A percentile compares a stretch with the other conserved stretches of the same genome.
phyloP scores from a whole-genome alignment of 2,888 invertebrate species.

The Keiferia lycopersicella region DNA sequence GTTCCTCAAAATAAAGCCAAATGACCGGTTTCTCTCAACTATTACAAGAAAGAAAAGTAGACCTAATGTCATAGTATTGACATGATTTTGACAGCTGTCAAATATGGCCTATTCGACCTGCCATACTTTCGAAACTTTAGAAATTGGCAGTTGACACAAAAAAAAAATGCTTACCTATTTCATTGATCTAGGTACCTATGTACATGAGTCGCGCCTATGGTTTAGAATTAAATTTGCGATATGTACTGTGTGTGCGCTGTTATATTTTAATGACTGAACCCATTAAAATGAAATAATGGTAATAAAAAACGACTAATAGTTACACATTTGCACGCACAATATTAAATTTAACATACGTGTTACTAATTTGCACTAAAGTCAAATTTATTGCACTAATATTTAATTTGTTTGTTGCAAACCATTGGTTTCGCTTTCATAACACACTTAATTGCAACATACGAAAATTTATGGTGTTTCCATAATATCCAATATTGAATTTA shows the following conservation, averaged over 20 bases:
- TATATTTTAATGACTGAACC: not conserved
- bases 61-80: too few relatives aligned
- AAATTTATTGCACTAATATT: not conserved
- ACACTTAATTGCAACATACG: not conserved
- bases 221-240: not conserved
- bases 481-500: conserved; percentile 1
- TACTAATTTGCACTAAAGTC: not conserved
- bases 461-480: conserved; percentile 1
- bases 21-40: too few relatives aligned
- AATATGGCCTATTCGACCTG: too few relatives aligned
- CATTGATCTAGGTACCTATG: too few relatives aligned
- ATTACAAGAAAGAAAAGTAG: too few relatives aligned
- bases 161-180: too few relatives aligned
- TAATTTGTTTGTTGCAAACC: conserved; percentile 20
- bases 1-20: too few relatives aligned
- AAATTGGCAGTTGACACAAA: too few relatives aligned
- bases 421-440: conserved; percentile 16
- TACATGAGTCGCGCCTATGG: too few relatives aligned
- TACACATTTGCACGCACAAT: not conserved
- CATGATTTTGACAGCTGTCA: too few relatives aligned
- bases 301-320: not conserved
- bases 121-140: too few relatives aligned
- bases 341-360: not conserved
- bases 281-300: conserved; percentile 4
- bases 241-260: not conserved